Evolutionary conservation across 2,113 vertebrate species (phyloP).

Genomic region (Colaptes auratus): DNA sequence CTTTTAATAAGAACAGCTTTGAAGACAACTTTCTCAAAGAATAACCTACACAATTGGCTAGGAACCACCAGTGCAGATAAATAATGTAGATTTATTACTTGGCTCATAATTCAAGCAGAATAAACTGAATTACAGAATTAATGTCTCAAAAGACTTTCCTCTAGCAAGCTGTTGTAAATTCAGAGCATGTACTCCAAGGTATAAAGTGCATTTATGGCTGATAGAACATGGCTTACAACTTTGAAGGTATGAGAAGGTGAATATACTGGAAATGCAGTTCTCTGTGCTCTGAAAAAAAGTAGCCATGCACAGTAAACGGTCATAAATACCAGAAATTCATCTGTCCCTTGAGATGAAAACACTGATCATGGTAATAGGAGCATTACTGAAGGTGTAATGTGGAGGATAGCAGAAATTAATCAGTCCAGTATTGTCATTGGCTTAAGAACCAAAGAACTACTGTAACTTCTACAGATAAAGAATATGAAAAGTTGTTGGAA

Average conservation of each 20-base stretch:
- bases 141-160: conserved; percentile 53
- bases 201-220: conserved; percentile 66
- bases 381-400: background rate
- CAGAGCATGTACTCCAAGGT: conserved; percentile 47
- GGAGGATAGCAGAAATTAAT: conserved; percentile 26
- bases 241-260: conserved; percentile 59
- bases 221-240: conserved; percentile 57
- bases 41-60: conserved; percentile 13
- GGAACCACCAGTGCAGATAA: conserved; percentile 62
- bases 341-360: conserved; percentile 38
- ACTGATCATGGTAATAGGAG: conserved; percentile 10
- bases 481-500: background rate
- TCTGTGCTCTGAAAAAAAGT: conserved; percentile 15
- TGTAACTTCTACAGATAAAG: background rate
- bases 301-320: background rate
- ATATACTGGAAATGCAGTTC: conserved; percentile 40
- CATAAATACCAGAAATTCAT: conserved; percentile 47
- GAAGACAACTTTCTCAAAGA: conserved; percentile 2
- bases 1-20: background rate
- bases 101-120: conserved; percentile 60
- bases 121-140: conserved; percentile 61
- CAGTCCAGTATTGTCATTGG: background rate
- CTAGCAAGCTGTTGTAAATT: conserved; percentile 57
- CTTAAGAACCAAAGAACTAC: conserved; percentile 4
- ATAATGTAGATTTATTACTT: conserved; percentile 69